phyloP scores from a whole-genome alignment of 2,888 invertebrate genomes.

The Drosophila kambysellisi region DNA sequence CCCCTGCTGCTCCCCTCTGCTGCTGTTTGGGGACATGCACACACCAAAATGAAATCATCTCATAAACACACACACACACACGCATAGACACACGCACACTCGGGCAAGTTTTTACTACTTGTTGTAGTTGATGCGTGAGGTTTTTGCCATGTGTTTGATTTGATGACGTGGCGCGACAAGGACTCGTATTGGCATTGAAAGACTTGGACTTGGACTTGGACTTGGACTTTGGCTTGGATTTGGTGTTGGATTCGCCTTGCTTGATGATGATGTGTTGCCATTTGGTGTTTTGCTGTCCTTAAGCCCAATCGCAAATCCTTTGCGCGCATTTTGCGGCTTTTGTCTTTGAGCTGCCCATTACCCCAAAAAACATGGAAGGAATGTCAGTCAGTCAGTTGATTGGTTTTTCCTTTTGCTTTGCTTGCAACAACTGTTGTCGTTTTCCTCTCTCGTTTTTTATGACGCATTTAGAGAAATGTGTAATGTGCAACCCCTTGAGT shows the following conservation, averaged over 20 bases:
- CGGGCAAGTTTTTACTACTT: conserved; percentile 69
- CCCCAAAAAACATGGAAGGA: not conserved
- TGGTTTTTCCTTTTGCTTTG: conserved; percentile 42
- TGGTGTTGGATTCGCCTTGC: conserved; percentile 1
- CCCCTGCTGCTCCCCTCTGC: not conserved
- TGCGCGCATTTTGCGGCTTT: conserved; percentile 58
- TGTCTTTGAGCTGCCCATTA: conserved; percentile 63
- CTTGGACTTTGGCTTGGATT: conserved; percentile 13
- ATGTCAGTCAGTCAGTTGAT: conserved; percentile 43
- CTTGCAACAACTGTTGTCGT: conserved; percentile 59
- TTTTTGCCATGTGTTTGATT: conserved; percentile 65
- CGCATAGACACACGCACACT: conserved; percentile 21
- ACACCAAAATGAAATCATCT: conserved; percentile 72
- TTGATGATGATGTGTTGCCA: conserved; percentile 65
- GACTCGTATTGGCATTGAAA: conserved; percentile 47
- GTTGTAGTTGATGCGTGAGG: conserved; percentile 69
- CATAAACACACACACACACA: conserved; percentile 50
- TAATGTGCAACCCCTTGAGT: conserved; percentile 63
- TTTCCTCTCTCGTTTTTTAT: conserved; percentile 39
- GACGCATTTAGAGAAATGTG: conserved; percentile 54
- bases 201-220: conserved; percentile 20
- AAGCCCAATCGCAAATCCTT: conserved; percentile 67
- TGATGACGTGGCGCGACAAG: conserved; percentile 68
- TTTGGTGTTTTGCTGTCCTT: conserved; percentile 39
- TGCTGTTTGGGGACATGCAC: conserved; percentile 52